These are phyloP conservation scores for Melipona bicolor DNA, from an alignment of 2,888 invertebrate species.

Conservation along the genomic window DNA sequence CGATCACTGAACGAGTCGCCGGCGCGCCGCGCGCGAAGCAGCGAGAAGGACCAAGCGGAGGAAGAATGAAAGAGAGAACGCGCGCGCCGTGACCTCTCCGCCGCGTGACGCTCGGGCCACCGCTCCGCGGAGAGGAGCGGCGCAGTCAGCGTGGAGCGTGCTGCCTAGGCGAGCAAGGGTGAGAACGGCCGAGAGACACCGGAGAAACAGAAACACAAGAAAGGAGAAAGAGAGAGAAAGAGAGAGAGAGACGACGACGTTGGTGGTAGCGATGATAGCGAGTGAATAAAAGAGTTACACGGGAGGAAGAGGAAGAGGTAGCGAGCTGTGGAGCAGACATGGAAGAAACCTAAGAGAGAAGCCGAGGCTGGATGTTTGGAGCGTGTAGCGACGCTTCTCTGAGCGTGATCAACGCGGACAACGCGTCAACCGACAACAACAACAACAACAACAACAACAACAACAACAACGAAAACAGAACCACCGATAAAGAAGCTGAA, in stretches of 20 bases:
- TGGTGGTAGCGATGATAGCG: background rate
- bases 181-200: slow-evolving; percentile 26
- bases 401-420: slow-evolving; percentile 43
- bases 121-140: slow-evolving; percentile 29
- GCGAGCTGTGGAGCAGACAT: slow-evolving; percentile 22
- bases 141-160: slow-evolving; percentile 51
- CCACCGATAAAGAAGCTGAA: slow-evolving; percentile 35
- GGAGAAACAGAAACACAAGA: background rate
- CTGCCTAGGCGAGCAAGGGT: slow-evolving; percentile 41
- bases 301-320: background rate
- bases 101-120: background rate
- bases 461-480: slow-evolving; percentile 15
- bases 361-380: slow-evolving; percentile 44
- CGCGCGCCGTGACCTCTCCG: slow-evolving; percentile 65
- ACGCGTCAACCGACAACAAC: slow-evolving; percentile 22
- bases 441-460: slow-evolving; percentile 13
- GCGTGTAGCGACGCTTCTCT: slow-evolving; percentile 51
- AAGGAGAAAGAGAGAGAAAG: background rate
- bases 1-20: slow-evolving; percentile 62
- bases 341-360: slow-evolving; percentile 38
- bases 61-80: slow-evolving; percentile 63
- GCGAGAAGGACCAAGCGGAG: slow-evolving; percentile 44
- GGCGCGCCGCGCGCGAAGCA: slow-evolving; percentile 18
- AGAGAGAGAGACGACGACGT: background rate
- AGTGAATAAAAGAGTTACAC: background rate